phyloP scores from a whole-genome alignment of 2,113 vertebrate genomes.

The Panthera leo region DNA sequence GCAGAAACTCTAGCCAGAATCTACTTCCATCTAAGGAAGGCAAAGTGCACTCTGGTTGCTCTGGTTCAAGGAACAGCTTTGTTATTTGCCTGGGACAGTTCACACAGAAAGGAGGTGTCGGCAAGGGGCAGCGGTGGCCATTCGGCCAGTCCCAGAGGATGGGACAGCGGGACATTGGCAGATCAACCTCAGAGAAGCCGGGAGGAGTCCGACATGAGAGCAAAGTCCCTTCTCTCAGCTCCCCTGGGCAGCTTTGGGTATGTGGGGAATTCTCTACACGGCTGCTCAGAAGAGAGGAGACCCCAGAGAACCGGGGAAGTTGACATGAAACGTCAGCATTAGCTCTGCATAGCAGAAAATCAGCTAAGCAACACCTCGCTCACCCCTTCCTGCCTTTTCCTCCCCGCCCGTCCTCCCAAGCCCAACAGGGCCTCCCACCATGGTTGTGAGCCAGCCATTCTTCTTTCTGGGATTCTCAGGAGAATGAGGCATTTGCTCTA shows the following conservation, averaged over 20 bases:
- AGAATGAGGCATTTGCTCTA: constrained; percentile 55
- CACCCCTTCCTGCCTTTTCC: background rate
- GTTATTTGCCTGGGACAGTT: constrained; percentile 35
- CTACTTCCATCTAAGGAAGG: constrained; percentile 77
- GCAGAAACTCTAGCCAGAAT: constrained; percentile 64
- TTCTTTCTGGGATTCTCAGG: constrained; percentile 8
- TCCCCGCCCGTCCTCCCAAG: background rate
- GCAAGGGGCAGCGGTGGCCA: background rate
- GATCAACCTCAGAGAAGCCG: constrained; percentile 10
- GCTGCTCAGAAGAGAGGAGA: constrained; percentile 21
- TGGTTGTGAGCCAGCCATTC: background rate
- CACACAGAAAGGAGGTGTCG: constrained; percentile 29
- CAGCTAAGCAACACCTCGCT: background rate
- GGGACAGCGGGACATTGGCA: constrained; percentile 8
- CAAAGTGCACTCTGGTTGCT: constrained; percentile 74
- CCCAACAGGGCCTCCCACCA: background rate
- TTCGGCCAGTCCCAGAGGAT: constrained; percentile 12
- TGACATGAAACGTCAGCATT: background rate
- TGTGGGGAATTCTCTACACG: background rate
- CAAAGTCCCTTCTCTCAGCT: background rate
- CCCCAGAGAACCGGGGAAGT: constrained; percentile 51
- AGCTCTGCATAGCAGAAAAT: constrained; percentile 81
- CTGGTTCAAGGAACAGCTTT: constrained; percentile 54
- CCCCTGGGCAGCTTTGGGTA: constrained; percentile 50
- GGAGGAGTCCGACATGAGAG: background rate